phyloP scores from a whole-genome alignment of 2,797 vertebrate species.

The Falco columbarius region DNA sequence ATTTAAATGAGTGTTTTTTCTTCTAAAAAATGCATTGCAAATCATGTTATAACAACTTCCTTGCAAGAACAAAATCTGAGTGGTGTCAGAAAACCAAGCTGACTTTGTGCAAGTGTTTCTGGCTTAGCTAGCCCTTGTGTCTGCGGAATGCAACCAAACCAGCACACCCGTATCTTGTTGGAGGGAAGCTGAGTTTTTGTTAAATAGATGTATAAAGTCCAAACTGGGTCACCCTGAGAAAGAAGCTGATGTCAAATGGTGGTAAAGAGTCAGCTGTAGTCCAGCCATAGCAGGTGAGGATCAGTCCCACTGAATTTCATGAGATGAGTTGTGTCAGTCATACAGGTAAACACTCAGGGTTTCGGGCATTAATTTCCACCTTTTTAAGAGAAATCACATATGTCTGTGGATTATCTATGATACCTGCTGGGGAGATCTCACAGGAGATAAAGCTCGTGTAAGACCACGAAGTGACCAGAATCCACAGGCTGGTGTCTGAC shows the following conservation, averaged over 20 bases:
- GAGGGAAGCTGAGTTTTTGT: not conserved
- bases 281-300: rapidly evolving
- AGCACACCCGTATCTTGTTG: rapidly evolving
- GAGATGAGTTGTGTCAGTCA: not conserved
- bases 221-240: not conserved
- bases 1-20: constrained; percentile 10
- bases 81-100: not conserved
- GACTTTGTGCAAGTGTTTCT: not conserved
- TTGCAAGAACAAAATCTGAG: not conserved
- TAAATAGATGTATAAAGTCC: not conserved
- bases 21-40: not conserved
- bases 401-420: not conserved
- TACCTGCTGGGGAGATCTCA: not conserved
- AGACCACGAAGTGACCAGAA: not conserved
- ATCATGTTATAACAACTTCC: not conserved
- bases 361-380: not conserved
- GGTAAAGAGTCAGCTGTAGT: not conserved
- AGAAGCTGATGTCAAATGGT: not conserved
- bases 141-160: not conserved
- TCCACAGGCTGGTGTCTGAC: not conserved
- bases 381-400: not conserved
- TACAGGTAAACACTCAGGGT: not conserved
- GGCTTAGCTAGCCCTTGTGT: not conserved
- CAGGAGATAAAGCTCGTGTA: not conserved
- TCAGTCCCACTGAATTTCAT: not conserved